Evolutionary conservation across 2,113 vertebrate species (phyloP), one percentile per base, ranked within the genome.

Genomic region (Tylochromis polylepis): DNA sequence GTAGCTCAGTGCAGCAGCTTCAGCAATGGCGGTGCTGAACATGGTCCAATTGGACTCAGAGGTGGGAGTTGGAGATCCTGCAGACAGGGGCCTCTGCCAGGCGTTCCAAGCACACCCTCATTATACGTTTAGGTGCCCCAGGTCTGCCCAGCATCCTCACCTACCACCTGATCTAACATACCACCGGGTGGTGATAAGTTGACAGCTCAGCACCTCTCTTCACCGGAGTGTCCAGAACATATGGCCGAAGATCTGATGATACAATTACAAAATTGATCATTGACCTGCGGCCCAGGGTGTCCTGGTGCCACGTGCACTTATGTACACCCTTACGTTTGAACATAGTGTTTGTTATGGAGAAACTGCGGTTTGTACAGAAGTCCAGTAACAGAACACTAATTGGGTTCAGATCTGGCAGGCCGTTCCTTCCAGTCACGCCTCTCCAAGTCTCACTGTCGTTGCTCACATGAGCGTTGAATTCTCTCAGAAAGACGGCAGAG

Each of bases 331-430:
- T 65, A 22, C 22, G 1, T 22, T 20, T 14, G 11, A 65, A 65
- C 34, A 65, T 65, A 65, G 60, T 0, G 60, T 65, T 65, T 65
- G 20, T 14, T 38, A 65, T 65, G 60, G 38, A 38, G 0, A 65
- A 38, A 38, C 2, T n/a, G 31, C n/a, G 31, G 60, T 3, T 65
- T 38, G 34, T 14, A 22, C 20, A 22, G 34, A 65, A 38, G 34
- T 65, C 60, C 60, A 38, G 60, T 65, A 65, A 38, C 11, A 38
- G 1, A 0, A 65, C 0, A 38, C 60, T n/a, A 65, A 38, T 65
- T 20, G 0, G 20, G 34, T 65, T 38, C 31, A n/a, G 0, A 38
- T 65, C 29, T 65, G 60, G 11, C 0, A 65, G 34, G 1, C 31
- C 11, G 0, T 65, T 65, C 18, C 60, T 65, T 31, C 31, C 31